Evolutionary conservation across 2,113 vertebrate genomes (phyloP).

Genomic region (Elephas maximus): DNA sequence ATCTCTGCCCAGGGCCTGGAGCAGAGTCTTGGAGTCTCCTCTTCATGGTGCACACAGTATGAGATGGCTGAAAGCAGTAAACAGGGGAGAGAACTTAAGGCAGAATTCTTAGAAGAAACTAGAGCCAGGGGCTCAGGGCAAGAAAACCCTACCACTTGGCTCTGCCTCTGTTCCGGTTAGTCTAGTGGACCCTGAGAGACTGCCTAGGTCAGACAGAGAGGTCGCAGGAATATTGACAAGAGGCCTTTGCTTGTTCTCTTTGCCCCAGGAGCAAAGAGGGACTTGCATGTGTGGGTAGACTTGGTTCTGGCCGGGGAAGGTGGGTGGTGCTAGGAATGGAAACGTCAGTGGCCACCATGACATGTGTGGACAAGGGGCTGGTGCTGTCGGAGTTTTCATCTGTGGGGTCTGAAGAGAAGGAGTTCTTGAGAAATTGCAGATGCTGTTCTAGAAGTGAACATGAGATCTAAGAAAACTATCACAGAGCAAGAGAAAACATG

Average conservation of each 20-base stretch:
- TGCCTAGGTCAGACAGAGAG: neutral
- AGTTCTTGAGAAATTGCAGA: neutral
- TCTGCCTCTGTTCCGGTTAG: neutral
- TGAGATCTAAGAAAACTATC: neutral
- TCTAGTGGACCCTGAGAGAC: neutral
- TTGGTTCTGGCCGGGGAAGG: neutral
- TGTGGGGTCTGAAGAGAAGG: neutral
- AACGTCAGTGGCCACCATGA: neutral
- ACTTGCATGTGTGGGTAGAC: neutral
- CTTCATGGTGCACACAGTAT: fast-evolving
- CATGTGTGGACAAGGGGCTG: neutral
- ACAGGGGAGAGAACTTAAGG: neutral
- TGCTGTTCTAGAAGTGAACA: neutral
- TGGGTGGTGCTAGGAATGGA: neutral
- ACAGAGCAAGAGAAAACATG: neutral
- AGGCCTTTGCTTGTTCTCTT: neutral
- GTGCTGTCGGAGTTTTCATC: neutral
- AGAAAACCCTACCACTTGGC: neutral
- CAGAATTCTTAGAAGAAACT: neutral
- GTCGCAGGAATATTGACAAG: neutral
- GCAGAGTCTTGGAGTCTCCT: neutral
- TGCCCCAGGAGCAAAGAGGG: neutral
- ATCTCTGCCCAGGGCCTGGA: neutral
- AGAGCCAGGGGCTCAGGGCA: neutral
- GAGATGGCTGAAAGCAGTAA: neutral